Conservation (phyloP, 2,797 vertebrate species). For the Acipenser ruthenus region DNA sequence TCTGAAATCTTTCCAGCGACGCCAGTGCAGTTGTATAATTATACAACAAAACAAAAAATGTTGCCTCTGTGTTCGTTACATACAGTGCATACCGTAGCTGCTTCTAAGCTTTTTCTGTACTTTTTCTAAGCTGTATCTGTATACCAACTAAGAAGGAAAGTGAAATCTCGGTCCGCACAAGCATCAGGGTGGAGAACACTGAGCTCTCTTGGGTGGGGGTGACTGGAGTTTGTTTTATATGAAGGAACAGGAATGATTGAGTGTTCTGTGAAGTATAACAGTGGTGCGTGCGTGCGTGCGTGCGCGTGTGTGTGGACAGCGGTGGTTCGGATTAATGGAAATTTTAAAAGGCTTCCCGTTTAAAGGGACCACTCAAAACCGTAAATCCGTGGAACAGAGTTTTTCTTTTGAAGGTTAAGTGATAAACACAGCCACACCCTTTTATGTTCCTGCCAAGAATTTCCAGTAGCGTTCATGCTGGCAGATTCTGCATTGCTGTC, state of each 20-base stretch:
- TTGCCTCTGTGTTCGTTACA: background rate
- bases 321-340: slow-evolving; percentile 26
- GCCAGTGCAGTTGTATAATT: too few species aligned
- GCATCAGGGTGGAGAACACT: slow-evolving; percentile 25
- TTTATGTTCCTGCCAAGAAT: too few species aligned
- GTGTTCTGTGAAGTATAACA: background rate
- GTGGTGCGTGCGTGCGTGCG: slow-evolving; percentile 32
- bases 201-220: slow-evolving; percentile 15
- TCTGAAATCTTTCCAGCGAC: too few species aligned
- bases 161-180: slow-evolving; percentile 34
- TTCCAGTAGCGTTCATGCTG: too few species aligned
- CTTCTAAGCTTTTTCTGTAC: background rate
- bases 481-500: too few species aligned
- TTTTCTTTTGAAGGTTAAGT: too few species aligned
- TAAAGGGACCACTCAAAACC: too few species aligned
- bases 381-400: too few species aligned
- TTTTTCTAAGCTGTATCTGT: too few species aligned
- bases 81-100: background rate
- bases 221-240: slow-evolving; percentile 14
- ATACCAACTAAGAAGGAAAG: slow-evolving; percentile 22
- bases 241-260: background rate
- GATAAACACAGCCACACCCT: too few species aligned
- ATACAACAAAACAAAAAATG: too few species aligned
- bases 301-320: slow-evolving; percentile 43
- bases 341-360: too few species aligned